Evolutionary conservation across 2,113 vertebrate species (phyloP).

Genomic region (Peromyscus leucopus): DNA sequence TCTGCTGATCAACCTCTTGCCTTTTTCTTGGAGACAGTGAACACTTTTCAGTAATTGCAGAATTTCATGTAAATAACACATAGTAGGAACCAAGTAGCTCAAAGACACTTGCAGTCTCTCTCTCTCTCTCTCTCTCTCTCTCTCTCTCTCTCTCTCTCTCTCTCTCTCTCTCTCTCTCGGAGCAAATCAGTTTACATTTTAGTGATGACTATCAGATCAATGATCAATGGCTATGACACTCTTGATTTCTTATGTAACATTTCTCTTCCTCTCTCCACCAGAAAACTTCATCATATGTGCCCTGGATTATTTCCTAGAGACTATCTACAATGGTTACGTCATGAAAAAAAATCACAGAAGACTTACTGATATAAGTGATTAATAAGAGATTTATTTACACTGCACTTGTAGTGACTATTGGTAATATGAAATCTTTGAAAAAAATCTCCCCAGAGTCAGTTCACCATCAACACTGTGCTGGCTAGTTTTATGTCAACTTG

Average conservation of each 20-base stretch:
- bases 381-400: neutral
- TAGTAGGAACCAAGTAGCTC: slow-evolving; percentile 25
- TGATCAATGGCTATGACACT: neutral
- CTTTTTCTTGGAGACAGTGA: neutral
- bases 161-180: neutral
- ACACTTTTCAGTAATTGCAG: slow-evolving; percentile 39
- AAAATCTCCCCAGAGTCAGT: neutral
- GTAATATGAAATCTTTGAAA: neutral
- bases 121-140: slow-evolving; percentile 1
- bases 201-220: slow-evolving; percentile 17
- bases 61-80: slow-evolving; percentile 4
- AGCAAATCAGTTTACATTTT: neutral
- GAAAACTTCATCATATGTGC: neutral
- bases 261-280: neutral
- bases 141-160: too few relatives aligned
- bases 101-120: neutral
- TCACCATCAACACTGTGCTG: neutral
- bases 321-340: neutral
- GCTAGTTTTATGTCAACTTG: neutral
- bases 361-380: neutral
- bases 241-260: neutral
- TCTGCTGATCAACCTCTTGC: slow-evolving; percentile 27
- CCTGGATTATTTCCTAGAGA: neutral
- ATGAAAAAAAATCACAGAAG: neutral
- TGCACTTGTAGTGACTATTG: neutral